phyloP scores from a whole-genome alignment of 2,888 invertebrate genomes.

The Aphidoletes aphidimyza region DNA sequence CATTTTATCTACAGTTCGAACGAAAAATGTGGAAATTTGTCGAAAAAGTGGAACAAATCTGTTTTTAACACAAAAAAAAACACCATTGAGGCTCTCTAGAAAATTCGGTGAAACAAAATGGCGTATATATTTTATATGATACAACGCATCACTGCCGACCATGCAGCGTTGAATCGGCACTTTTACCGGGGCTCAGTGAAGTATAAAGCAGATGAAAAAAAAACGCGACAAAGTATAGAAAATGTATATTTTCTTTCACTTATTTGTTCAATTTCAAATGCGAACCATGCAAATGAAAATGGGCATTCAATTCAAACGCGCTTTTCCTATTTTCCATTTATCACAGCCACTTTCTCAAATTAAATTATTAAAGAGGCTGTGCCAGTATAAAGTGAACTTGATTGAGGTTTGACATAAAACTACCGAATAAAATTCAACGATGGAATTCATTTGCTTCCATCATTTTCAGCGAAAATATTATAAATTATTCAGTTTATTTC shows the following conservation, averaged over 20 bases:
- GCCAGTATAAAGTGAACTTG: neutral
- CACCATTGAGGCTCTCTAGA: neutral
- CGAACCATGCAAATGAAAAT: conserved; percentile 19
- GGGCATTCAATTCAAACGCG: neutral
- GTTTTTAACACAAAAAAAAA: neutral
- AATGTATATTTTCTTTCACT: neutral
- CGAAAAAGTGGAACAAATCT: neutral
- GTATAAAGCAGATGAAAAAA: neutral
- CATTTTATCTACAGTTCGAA: too few relatives aligned
- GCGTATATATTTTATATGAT: neutral
- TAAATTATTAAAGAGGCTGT: conserved; percentile 12
- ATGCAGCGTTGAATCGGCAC: neutral
- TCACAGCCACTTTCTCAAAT: neutral
- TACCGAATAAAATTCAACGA: neutral
- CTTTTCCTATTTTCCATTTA: neutral
- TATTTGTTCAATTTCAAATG: neutral
- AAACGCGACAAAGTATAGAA: neutral
- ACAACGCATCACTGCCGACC: neutral
- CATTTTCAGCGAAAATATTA: neutral
- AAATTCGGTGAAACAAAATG: conserved; percentile 11
- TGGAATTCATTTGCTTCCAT: neutral
- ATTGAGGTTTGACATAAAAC: conserved; percentile 47
- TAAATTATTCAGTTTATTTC: conserved; percentile 2
- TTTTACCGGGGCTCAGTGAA: neutral
- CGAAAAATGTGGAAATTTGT: neutral